Evolutionary conservation across 1,140 invertebrate species (phyloP).

Genomic region (Heliothis subflexa): DNA sequence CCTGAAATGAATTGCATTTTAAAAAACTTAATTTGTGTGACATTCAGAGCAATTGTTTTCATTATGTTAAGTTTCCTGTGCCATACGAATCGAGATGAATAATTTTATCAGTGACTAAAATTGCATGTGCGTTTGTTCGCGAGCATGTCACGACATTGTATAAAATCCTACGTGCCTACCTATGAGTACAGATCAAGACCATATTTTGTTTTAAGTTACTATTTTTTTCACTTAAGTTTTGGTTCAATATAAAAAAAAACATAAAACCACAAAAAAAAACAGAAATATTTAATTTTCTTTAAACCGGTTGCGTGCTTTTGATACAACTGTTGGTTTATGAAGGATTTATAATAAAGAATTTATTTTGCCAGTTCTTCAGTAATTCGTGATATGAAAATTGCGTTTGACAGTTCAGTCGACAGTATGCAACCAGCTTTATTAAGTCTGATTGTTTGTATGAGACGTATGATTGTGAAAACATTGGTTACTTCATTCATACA

Average conservation of each 20-base stretch:
- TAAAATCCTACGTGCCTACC: conserved; percentile 45
- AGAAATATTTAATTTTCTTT: conserved; percentile 24
- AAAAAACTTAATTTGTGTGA: conserved; percentile 42
- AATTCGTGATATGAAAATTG: conserved; percentile 25
- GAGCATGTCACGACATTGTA: conserved; percentile 32
- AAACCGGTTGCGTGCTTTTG: conserved; percentile 46
- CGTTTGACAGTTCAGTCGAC: conserved; percentile 48
- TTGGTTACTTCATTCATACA: conserved; percentile 38
- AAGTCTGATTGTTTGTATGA: conserved; percentile 56
- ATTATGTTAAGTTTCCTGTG: conserved; percentile 56
- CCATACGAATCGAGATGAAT: conserved; percentile 54
- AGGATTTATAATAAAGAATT: conserved; percentile 34
- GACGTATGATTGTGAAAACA: conserved; percentile 41
- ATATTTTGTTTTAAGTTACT: conserved; percentile 38
- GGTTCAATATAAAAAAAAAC: conserved; percentile 41
- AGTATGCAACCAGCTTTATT: conserved; percentile 48
- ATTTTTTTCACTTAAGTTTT: conserved; percentile 34
- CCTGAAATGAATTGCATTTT: conserved; percentile 25
- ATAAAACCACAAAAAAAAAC: conserved; percentile 45
- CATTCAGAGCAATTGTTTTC: conserved; percentile 49
- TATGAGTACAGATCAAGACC: conserved; percentile 46
- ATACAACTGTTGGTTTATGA: conserved; percentile 44
- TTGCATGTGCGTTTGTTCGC: conserved; percentile 40
- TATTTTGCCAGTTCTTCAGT: conserved; percentile 29
- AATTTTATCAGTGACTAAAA: conserved; percentile 41